Evolutionary conservation across 2,113 vertebrate species (phyloP).

Genomic region (Corythoichthys intestinalis): DNA sequence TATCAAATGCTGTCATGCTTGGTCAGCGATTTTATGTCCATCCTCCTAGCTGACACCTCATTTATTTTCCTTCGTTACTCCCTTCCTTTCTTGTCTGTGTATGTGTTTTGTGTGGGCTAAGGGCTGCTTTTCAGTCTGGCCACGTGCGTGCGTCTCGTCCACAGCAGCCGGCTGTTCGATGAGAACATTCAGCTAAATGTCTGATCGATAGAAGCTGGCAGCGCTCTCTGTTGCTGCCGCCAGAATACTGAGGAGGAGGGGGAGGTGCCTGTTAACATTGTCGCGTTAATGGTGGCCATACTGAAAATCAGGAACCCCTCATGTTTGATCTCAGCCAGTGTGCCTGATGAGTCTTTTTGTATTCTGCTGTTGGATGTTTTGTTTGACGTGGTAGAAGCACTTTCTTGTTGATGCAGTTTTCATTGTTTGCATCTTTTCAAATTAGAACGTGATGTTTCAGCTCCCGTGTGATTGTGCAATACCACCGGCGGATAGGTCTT

Average conservation of each 20-base stretch:
- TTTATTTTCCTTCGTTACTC: slow-evolving; percentile 8
- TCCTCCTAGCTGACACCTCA: slow-evolving; percentile 1
- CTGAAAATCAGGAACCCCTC: slow-evolving; percentile 3
- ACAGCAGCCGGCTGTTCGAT: slow-evolving; percentile 58
- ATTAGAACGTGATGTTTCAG: neutral
- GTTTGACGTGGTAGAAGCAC: neutral
- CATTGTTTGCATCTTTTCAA: neutral
- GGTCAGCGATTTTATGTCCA: neutral
- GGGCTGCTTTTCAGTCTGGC: slow-evolving; percentile 48
- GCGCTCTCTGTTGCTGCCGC: slow-evolving; percentile 19
- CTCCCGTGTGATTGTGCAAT: neutral
- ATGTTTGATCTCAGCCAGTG: neutral
- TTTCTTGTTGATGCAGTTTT: neutral
- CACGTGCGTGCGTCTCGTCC: slow-evolving; percentile 58
- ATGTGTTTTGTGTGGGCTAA: slow-evolving; percentile 6
- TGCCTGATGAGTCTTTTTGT: neutral
- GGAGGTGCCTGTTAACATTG: slow-evolving; percentile 9
- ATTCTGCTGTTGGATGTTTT: neutral
- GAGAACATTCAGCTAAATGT: slow-evolving; percentile 69
- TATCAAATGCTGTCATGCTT: neutral
- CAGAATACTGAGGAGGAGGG: slow-evolving; percentile 51
- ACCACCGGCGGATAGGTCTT: neutral
- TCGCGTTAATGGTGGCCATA: neutral
- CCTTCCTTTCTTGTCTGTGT: neutral
- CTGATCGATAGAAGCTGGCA: slow-evolving; percentile 64